Base-by-base conservation (phyloP, 1,140 invertebrate species). In the Polyergus mexicanus region DNA sequence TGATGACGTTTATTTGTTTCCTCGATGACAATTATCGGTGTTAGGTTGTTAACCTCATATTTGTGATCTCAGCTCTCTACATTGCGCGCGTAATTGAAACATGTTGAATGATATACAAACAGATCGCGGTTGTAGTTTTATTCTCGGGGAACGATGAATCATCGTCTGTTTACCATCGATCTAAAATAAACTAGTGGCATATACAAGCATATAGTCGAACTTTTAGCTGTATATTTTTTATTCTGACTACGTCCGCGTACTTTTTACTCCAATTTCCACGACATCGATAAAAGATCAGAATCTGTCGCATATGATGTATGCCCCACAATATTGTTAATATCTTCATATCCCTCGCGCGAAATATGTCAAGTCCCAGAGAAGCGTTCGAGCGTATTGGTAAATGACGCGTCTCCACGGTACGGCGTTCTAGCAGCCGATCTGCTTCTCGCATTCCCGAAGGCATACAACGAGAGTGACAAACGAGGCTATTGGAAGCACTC, bases 391-490 rank as follows among this genome's bases (percentile, higher is more conserved):
- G 13, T 28, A 83, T 44, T 60, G 25, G 38, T 74, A 74, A 83
- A 83, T 83, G 38, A 72, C n/a, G 35, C 54, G 13, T 83, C 68
- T 16, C 54, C 60, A 60, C 60, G 38, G 25, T 47, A 7, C 10
- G 54, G 54, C 54, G 22, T 62, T 28, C 62, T 16, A 66, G 32
- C 44, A 66, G 63, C n/a, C 32, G 68, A 84, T 84, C 13, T 51
- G 47, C 47, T 62, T 65, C 81, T 76, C 54, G 51, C 47, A 38
- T 44, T 83, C 35, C 5, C 22, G 78, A 11, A 58, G 72, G 41
- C 25, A 60, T 51, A 68, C 71, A 87, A 87, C 77, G 77, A 84
- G 71, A 87, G 78, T 84, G 86, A 88, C 78, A 65, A 76, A 88
- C 71, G 86, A 60, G 76, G 62, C 77, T 77, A 77, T 87, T 74